A percentile compares a stretch with the other conserved stretches of the same genome.
phyloP scores from a whole-genome alignment of 2,113 vertebrate species.

The Calidris pugnax region DNA sequence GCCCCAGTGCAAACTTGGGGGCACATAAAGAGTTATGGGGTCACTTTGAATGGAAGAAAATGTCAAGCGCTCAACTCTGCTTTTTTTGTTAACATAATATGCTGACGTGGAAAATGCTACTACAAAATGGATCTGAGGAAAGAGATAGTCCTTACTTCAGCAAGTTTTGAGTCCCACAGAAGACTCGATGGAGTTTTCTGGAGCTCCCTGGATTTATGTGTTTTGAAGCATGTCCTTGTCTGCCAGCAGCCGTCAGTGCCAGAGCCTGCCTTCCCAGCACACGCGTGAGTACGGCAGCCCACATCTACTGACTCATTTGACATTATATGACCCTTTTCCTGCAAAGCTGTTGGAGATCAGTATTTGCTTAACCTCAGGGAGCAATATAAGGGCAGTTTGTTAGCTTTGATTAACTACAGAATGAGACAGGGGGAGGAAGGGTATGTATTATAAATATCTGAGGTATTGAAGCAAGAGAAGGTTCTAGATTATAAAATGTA shows the following conservation, averaged over 20 bases:
- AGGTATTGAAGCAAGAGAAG: not conserved
- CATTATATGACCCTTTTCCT: not conserved
- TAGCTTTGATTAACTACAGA: not conserved
- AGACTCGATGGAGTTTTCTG: not conserved
- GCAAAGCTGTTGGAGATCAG: not conserved
- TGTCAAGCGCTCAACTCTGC: not conserved
- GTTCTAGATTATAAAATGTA: not conserved
- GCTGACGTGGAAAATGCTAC: not conserved
- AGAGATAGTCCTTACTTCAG: not conserved
- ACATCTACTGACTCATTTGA: not conserved
- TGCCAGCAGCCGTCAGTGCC: not conserved
- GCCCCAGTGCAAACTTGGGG: not conserved
- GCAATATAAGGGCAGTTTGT: not conserved
- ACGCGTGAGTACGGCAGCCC: rapidly evolving
- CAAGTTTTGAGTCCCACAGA: not conserved
- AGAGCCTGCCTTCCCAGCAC: not conserved
- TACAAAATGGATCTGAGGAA: not conserved
- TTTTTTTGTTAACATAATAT: not conserved
- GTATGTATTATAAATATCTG: not conserved
- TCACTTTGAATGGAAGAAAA: not conserved
- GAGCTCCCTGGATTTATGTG: not conserved
- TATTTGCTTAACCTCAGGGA: not conserved
- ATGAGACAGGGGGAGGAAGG: not conserved
- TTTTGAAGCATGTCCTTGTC: not conserved
- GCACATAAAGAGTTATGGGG: not conserved